Base-by-base conservation (phyloP, 2,888 invertebrate species). In the Cabera pusaria region DNA sequence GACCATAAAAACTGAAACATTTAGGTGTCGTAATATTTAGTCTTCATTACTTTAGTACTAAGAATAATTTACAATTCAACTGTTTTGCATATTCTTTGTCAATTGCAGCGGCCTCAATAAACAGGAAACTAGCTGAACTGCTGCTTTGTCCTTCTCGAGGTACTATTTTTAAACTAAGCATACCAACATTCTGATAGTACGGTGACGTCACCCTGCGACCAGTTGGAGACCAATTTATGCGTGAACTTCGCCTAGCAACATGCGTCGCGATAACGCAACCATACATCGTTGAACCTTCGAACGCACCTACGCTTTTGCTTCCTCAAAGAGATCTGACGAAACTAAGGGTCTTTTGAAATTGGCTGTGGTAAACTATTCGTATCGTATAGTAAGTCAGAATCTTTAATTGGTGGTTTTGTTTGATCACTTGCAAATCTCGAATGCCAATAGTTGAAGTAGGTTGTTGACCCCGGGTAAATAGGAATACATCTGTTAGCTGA, bases 141-240 rank as follows among this genome's bases (percentile, higher is more conserved):
- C 33, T 22, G 17, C 21, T 32, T 29, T 42, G 35, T 33, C 25
- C 22, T 41, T 29, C 27, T 33, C 7, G 6, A 22, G 12, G 19
- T 24, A 28, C 40, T 33, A 33, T 33, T 31, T 33, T 36, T 32
- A 27, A 22, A 36, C 25, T 21, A 20, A 26, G 16, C 20, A 26
- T 26, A 26, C 25, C 36, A 28, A 17, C 27, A 41, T 35, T 7
- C 72, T 72, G 56, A 73, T 67, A 65, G 60, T 60, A 65, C 49
- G 74, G 59, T 85, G 84, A 85, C 85, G 85, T 74, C 72, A 84
- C 44, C 40, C 53, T 61, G 66, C 66, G 67, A 70, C 66, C 69
- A 64, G 60, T 62, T 59, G 63, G 64, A 65, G 71, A 26, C 55
- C 42, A 29, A 44, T 44, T 72, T 64, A 68, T 76, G 75, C 72